A percentile compares a stretch with the other conserved stretches of the same genome.
phyloP scores from a whole-genome alignment of 2,113 vertebrate genomes.

The Tapirus terrestris region DNA sequence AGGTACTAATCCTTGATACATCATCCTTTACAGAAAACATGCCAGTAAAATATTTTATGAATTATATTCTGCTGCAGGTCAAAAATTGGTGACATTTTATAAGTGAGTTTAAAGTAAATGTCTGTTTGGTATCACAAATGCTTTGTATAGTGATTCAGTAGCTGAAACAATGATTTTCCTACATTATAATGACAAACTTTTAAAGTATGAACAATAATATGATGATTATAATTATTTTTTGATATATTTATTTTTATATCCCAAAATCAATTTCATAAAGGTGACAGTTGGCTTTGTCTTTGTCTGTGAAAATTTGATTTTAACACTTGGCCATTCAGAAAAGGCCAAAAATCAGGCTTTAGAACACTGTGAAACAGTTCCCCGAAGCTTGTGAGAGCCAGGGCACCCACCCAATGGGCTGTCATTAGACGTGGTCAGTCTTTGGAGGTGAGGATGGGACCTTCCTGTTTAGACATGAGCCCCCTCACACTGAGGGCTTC shows the following conservation, averaged over 20 bases:
- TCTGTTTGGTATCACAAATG: not conserved
- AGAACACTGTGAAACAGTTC: not conserved
- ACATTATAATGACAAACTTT: not conserved
- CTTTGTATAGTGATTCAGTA: not conserved
- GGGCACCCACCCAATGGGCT: not conserved
- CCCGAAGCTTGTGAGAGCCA: not conserved
- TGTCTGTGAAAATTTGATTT: not conserved
- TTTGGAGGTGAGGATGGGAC: not conserved
- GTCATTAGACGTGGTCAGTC: not conserved
- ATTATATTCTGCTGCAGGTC: not conserved
- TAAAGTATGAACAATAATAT: not conserved
- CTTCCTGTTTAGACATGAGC: not conserved
- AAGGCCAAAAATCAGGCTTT: not conserved
- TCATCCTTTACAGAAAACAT: not conserved
- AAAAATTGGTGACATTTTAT: not conserved
- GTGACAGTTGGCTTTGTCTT: not conserved
- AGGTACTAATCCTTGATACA: not conserved
- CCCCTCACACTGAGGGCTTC: not conserved
- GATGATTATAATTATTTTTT: not conserved
- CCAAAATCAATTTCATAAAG: not conserved
- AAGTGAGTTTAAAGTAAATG: not conserved
- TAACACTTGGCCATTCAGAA: not conserved
- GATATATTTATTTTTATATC: not conserved
- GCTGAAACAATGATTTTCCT: not conserved
- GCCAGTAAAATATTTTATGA: not conserved